Percentiles rank a stretch among this genome's conserved stretches.
These are phyloP conservation scores for Pseudeuparius sepicola DNA, from an alignment of 2,888 invertebrate species.

Conservation along the genomic window DNA sequence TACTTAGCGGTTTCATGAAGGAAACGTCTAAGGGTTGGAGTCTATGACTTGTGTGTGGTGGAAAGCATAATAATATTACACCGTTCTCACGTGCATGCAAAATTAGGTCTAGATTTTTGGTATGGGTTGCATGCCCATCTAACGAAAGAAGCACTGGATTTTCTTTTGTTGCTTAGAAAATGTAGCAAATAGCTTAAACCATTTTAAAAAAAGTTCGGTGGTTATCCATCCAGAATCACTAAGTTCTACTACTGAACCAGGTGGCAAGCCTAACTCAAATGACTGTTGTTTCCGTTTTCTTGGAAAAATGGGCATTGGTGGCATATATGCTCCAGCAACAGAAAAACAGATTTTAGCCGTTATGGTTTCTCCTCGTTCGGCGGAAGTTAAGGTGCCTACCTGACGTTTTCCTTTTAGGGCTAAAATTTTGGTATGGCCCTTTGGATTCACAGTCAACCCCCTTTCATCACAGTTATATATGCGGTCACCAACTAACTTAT, in stretches of 20 bases:
- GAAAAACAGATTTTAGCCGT: slow-evolving; percentile 16
- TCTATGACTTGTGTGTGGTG: slow-evolving; percentile 27
- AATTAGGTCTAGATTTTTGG: slow-evolving; percentile 27
- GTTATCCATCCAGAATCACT: slow-evolving; percentile 15
- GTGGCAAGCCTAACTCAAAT: slow-evolving; percentile 22
- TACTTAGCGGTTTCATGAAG: slow-evolving; percentile 25
- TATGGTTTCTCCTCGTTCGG: slow-evolving; percentile 25
- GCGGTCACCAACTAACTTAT: slow-evolving; percentile 9
- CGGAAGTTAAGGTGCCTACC: slow-evolving; percentile 17
- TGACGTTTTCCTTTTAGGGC: slow-evolving; percentile 16
- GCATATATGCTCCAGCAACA: slow-evolving; percentile 8
- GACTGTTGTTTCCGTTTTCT: slow-evolving; percentile 17
- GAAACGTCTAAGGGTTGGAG: slow-evolving; percentile 28
- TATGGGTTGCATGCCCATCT: slow-evolving; percentile 15
- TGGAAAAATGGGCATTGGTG: slow-evolving; percentile 14
- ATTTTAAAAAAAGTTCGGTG: slow-evolving; percentile 12
- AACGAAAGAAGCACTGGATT: slow-evolving; percentile 13
- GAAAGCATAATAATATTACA: slow-evolving; percentile 28
- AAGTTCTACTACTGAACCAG: slow-evolving; percentile 18
- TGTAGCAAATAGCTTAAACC: too few species aligned
- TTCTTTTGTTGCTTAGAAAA: too few species aligned
- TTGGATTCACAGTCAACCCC: slow-evolving; percentile 29
- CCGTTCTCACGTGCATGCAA: slow-evolving; percentile 26
- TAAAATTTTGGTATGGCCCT: slow-evolving; percentile 21
- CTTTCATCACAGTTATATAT: slow-evolving; percentile 30